A percentile compares a stretch with the other conserved stretches of the same genome.
phyloP scores from a whole-genome alignment of 2,113 vertebrate genomes.

The Colaptes auratus region DNA sequence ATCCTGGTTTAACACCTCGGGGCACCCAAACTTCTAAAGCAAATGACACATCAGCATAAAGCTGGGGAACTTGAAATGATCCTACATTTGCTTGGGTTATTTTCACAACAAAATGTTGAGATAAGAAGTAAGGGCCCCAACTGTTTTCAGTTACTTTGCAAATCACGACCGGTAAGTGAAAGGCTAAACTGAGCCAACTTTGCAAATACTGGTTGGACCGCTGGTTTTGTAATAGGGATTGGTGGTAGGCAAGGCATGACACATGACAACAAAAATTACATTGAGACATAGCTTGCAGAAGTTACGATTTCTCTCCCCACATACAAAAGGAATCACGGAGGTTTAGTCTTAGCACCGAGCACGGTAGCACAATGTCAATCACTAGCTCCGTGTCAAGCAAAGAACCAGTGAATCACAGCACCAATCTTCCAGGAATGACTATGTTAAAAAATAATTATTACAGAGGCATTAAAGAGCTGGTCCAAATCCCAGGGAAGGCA shows the following conservation, averaged over 20 bases:
- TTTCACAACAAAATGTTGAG: neutral
- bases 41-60: neutral
- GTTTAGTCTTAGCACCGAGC: neutral
- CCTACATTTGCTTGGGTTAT: accelerated
- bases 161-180: neutral
- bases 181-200: neutral
- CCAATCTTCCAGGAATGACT: neutral
- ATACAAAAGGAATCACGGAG: neutral
- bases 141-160: neutral
- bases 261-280: neutral
- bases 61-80: neutral
- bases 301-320: neutral
- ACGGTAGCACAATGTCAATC: neutral
- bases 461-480: neutral
- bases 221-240: neutral
- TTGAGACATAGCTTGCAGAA: neutral
- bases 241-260: neutral
- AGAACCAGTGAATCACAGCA: neutral
- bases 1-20: neutral
- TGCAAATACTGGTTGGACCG: neutral
- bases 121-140: neutral
- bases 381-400: neutral
- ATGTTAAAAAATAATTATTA: neutral
- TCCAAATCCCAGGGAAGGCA: neutral
- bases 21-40: neutral